phyloP scores from a whole-genome alignment of 2,113 vertebrate genomes.

The Amphiprion percula region DNA sequence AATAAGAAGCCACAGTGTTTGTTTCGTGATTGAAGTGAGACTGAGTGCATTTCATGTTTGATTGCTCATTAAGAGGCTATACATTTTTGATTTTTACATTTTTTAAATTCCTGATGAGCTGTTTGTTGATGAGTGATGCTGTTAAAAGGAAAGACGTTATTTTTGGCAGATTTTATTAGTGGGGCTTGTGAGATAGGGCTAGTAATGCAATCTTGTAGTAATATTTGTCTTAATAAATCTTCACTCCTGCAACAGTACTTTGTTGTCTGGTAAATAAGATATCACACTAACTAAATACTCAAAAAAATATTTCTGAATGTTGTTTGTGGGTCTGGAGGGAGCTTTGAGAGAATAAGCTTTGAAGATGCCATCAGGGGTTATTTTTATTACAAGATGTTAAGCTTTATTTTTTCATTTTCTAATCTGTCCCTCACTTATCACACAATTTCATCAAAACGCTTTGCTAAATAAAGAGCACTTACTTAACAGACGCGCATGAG shows the following conservation, averaged over 20 bases:
- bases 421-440: neutral
- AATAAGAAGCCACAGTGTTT: too few relatives aligned
- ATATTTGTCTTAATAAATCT: neutral
- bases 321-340: too few relatives aligned
- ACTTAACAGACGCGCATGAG: neutral
- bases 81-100: too few relatives aligned
- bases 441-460: conserved; percentile 3
- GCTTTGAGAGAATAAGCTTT: too few relatives aligned
- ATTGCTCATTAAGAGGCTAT: neutral
- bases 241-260: neutral
- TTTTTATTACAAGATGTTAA: too few relatives aligned
- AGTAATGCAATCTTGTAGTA: too few relatives aligned
- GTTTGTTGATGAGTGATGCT: rapidly evolving
- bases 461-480: neutral
- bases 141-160: neutral
- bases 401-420: neutral
- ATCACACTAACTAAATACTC: too few relatives aligned
- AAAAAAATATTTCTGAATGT: too few relatives aligned
- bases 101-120: too few relatives aligned
- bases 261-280: neutral
- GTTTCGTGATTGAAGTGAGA: neutral
- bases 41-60: neutral
- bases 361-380: too few relatives aligned
- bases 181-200: too few relatives aligned
- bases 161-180: too few relatives aligned